phyloP scores from a whole-genome alignment of 2,113 vertebrate genomes.

The Oreochromis niloticus region DNA sequence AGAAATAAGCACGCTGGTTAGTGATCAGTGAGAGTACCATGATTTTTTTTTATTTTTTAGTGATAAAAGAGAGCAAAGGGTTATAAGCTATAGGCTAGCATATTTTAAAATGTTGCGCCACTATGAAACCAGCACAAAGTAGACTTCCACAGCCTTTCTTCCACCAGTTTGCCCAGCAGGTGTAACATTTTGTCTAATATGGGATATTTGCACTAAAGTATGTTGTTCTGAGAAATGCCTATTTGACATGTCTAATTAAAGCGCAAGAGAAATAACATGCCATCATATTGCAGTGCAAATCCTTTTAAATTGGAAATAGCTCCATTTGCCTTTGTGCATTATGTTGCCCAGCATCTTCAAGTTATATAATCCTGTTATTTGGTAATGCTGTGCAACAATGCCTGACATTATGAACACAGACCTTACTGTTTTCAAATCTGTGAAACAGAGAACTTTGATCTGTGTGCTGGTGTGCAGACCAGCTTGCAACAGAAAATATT shows the following conservation, averaged over 20 bases:
- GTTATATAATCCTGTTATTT: constrained; percentile 13
- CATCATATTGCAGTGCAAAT: neutral
- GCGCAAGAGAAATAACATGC: neutral
- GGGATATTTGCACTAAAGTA: neutral
- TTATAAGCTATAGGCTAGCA: neutral
- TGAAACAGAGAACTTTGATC: neutral
- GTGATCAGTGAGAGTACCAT: neutral
- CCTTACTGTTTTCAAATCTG: neutral
- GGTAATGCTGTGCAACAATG: constrained; percentile 7
- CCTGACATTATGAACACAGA: constrained; percentile 31
- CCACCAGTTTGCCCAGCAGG: neutral
- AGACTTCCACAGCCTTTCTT: neutral
- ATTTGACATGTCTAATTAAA: neutral
- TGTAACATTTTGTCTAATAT: neutral
- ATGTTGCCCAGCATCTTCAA: neutral
- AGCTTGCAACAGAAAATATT: neutral
- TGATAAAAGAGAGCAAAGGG: neutral
- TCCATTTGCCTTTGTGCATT: neutral
- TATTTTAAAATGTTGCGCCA: neutral
- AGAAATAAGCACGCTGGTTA: constrained; percentile 9
- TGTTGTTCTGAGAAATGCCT: neutral
- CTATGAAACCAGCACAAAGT: neutral
- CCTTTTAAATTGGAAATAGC: neutral
- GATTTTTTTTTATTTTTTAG: accelerated
- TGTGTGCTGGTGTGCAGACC: neutral